A percentile compares a stretch with the other conserved stretches of the same genome.
Evolutionary conservation across 1,140 invertebrate genomes (phyloP).

Genomic region (Apolygus lucorum): DNA sequence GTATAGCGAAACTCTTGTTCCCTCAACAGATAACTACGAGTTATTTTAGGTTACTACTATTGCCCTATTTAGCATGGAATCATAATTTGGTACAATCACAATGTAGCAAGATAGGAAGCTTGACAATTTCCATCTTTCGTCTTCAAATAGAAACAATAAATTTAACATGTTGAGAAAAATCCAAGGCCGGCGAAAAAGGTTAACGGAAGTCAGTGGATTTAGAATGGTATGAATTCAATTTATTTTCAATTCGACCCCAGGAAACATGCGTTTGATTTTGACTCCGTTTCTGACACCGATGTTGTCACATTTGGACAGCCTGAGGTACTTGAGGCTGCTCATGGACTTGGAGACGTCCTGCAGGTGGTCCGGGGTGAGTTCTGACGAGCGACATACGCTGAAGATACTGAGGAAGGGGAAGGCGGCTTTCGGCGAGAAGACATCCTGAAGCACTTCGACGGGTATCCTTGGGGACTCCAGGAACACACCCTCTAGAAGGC

Average conservation of each 20-base stretch:
- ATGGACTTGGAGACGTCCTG: background rate
- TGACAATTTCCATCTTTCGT: too few relatives aligned
- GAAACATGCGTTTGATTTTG: constrained; percentile 17
- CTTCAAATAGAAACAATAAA: too few relatives aligned
- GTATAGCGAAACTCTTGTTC: too few relatives aligned
- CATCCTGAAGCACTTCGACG: constrained; percentile 23
- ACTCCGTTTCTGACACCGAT: constrained; percentile 17
- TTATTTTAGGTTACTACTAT: too few relatives aligned
- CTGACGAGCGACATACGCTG: constrained; percentile 32
- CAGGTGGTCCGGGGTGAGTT: constrained; percentile 29
- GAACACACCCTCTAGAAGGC: constrained; percentile 32
- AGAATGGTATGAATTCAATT: too few relatives aligned
- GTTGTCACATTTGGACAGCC: constrained; percentile 29
- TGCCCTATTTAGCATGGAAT: too few relatives aligned
- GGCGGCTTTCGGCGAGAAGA: constrained; percentile 19
- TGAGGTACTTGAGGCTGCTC: constrained; percentile 22
- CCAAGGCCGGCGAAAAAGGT: too few relatives aligned
- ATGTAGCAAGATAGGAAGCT: too few relatives aligned
- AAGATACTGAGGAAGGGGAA: constrained; percentile 24
- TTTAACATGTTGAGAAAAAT: too few relatives aligned
- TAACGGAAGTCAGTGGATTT: too few relatives aligned
- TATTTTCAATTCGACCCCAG: constrained; percentile 19
- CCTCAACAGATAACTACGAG: too few relatives aligned
- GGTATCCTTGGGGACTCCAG: constrained; percentile 35
- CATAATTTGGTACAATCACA: too few relatives aligned